Conservation (phyloP, 2,113 vertebrate species). For the Hucho hucho region DNA sequence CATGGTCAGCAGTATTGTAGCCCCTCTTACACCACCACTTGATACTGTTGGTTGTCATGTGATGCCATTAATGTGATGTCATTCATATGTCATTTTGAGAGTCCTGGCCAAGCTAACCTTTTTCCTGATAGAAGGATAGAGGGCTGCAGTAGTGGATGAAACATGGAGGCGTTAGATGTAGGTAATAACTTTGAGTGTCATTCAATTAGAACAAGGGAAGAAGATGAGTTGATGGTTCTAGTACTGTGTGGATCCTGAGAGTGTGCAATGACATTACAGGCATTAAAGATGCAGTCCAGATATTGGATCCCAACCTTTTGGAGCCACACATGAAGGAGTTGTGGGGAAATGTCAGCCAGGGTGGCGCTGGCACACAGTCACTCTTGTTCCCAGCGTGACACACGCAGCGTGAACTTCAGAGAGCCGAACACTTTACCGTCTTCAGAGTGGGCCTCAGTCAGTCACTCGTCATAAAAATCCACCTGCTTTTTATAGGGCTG, state of each 20-base stretch:
- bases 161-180: not conserved
- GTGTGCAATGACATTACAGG: not conserved
- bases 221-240: not conserved
- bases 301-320: not conserved
- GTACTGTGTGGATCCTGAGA: not conserved
- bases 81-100: not conserved
- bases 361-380: not conserved
- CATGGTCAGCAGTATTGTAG: no score
- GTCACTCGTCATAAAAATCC: not conserved
- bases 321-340: conserved; percentile 11
- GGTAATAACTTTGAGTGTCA: not conserved
- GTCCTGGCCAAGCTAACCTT: not conserved
- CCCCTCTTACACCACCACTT: not conserved
- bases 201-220: not conserved
- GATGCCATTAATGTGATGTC: not conserved
- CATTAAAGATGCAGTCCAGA: not conserved
- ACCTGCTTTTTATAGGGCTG: conserved; percentile 25
- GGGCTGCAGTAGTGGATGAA: not conserved
- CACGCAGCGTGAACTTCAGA: not conserved
- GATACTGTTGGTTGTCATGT: not conserved
- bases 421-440: not conserved
- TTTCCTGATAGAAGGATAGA: not conserved
- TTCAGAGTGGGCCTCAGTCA: conserved; percentile 1
- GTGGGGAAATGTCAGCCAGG: conserved; percentile 22
- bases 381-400: not conserved